These are phyloP conservation scores for Elachura formosa DNA, from an alignment of 2,113 vertebrate genomes.

Conservation along the genomic window DNA sequence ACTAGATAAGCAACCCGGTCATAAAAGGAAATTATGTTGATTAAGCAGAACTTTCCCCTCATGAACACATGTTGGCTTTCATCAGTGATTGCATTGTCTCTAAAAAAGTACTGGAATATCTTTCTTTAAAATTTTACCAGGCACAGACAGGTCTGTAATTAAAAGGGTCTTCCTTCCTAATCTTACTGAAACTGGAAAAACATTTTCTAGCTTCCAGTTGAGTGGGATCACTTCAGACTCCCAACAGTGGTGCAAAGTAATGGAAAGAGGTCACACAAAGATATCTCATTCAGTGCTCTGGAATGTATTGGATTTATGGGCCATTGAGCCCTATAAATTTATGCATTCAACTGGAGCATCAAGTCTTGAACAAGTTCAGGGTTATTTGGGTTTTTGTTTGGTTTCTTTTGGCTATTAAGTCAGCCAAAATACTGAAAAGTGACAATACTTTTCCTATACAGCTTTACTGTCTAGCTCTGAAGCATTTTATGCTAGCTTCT, in stretches of 20 bases:
- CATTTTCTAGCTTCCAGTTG: background rate
- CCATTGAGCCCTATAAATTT: background rate
- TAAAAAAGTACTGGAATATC: background rate
- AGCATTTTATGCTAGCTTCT: background rate
- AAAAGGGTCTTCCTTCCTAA: background rate
- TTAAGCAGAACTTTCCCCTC: background rate
- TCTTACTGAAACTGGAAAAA: background rate
- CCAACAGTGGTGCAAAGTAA: background rate
- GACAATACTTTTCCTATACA: background rate
- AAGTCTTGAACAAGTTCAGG: background rate
- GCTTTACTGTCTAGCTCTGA: background rate
- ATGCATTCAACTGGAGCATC: background rate
- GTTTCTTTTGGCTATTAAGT: background rate
- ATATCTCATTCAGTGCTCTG: background rate
- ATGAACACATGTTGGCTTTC: background rate
- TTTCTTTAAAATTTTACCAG: background rate
- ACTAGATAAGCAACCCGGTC: accelerated
- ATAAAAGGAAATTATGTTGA: background rate
- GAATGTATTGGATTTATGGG: background rate
- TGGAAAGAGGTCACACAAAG: background rate
- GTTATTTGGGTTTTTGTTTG: background rate
- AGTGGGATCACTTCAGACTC: background rate
- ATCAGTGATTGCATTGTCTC: background rate
- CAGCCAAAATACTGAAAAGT: background rate
- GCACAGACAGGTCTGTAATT: background rate